phyloP scores from a whole-genome alignment of 2,797 vertebrate species.

The Gymnodraco acuticeps region DNA sequence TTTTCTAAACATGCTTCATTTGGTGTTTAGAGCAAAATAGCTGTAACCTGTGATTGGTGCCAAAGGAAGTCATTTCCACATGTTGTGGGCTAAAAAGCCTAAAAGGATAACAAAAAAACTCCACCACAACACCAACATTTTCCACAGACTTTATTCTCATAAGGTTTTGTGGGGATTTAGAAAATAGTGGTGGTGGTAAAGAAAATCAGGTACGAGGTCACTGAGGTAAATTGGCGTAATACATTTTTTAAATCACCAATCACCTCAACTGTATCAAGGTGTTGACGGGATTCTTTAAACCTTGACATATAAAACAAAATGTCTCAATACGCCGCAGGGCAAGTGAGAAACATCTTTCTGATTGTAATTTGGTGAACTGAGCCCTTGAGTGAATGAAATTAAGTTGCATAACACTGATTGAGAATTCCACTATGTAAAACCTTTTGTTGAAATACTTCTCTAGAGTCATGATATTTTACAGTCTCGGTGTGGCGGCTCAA shows the following conservation, averaged over 20 bases:
- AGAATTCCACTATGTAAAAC: not conserved
- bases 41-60: no score
- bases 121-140: not conserved
- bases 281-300: not conserved
- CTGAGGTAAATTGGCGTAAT: no score
- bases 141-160: not conserved
- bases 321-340: not conserved
- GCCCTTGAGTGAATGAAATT: slow-evolving; percentile 6
- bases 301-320: not conserved
- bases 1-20: not conserved
- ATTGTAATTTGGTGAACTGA: slow-evolving; percentile 18
- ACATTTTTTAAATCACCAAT: not conserved
- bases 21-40: no score
- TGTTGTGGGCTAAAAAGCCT: not conserved
- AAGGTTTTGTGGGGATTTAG: no score
- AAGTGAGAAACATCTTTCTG: not conserved
- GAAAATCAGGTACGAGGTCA: not conserved
- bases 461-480: not conserved
- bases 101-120: no score
- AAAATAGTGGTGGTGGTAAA: not conserved
- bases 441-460: slow-evolving; percentile 1
- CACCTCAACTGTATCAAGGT: not conserved
- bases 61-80: no score
- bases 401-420: not conserved
- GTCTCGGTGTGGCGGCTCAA: no score